Evolutionary conservation across 2,888 invertebrate genomes (phyloP).

Genomic region (Lithophane ornitopus): DNA sequence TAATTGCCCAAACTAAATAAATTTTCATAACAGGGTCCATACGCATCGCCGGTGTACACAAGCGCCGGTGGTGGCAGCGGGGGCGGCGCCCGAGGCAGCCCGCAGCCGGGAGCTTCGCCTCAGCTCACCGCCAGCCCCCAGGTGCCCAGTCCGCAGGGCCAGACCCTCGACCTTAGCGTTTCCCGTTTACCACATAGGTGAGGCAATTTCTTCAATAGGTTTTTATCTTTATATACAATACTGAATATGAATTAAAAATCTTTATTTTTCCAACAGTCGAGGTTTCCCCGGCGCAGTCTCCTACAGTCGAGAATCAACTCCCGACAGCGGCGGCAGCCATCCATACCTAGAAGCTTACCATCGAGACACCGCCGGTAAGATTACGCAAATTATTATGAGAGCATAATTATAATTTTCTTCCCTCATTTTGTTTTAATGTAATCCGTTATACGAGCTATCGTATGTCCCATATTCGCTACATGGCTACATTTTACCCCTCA

Average conservation of each 20-base stretch:
- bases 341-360: constrained; percentile 95
- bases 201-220: constrained; percentile 75
- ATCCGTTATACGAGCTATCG: constrained; percentile 64
- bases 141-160: constrained; percentile 97
- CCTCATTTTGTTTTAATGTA: constrained; percentile 67
- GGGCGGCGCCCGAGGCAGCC: constrained; percentile 94
- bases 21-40: constrained; percentile 92
- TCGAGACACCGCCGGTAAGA: constrained; percentile 95
- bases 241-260: constrained; percentile 51
- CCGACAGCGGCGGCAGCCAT: constrained; percentile 97
- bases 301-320: constrained; percentile 97
- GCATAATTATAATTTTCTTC: constrained; percentile 55
- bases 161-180: constrained; percentile 97
- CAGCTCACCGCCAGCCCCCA: constrained; percentile 95
- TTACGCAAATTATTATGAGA: constrained; percentile 52
- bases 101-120: constrained; percentile 96
- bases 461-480: constrained; percentile 59
- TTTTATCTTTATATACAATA: constrained; percentile 19
- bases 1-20: constrained; percentile 71
- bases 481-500: constrained; percentile 55
- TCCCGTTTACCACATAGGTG: constrained; percentile 96
- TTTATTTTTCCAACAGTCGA: constrained; percentile 85
- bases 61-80: constrained; percentile 93
- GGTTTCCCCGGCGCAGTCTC: constrained; percentile 92
- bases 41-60: constrained; percentile 94